Percentiles rank a stretch among this genome's conserved stretches.
Conservation (phyloP, 2,888 invertebrate genomes). For the Epiperipatus broadwayi region DNA sequence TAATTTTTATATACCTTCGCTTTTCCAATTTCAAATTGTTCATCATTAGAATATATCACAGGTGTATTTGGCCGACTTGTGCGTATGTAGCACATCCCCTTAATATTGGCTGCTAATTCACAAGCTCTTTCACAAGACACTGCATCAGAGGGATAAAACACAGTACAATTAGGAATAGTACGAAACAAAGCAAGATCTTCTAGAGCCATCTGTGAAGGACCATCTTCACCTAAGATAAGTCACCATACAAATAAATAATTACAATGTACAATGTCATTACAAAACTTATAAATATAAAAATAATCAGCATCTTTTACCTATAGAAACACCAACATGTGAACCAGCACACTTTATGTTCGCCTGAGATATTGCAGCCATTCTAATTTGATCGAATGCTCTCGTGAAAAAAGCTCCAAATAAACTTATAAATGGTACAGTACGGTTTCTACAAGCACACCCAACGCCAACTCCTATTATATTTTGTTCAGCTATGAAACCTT, state of each 20-base stretch:
- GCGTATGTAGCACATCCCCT: slow-evolving; percentile 84
- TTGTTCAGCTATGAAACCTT: slow-evolving; percentile 98
- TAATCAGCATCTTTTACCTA: slow-evolving; percentile 43
- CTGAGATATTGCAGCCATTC: slow-evolving; percentile 98
- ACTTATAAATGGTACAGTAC: slow-evolving; percentile 80
- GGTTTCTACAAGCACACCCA: slow-evolving; percentile 75
- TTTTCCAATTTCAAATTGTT: slow-evolving; percentile 49
- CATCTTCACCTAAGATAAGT: slow-evolving; percentile 51
- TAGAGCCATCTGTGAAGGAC: slow-evolving; percentile 98
- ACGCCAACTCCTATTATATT: slow-evolving; percentile 63
- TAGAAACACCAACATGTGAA: slow-evolving; percentile 93
- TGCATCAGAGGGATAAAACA: slow-evolving; percentile 63
- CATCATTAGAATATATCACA: slow-evolving; percentile 65
- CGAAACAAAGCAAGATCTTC: slow-evolving; percentile 94
- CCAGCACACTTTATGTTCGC: slow-evolving; percentile 90
- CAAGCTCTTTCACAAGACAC: slow-evolving; percentile 83
- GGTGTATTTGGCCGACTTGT: slow-evolving; percentile 78
- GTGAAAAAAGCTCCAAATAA: slow-evolving; percentile 97
- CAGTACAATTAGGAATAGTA: slow-evolving; percentile 49
- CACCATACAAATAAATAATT: background rate
- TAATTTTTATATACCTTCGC: slow-evolving; percentile 30
- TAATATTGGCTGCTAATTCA: slow-evolving; percentile 83
- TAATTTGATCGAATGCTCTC: slow-evolving; percentile 79
- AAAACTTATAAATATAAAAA: too few relatives aligned
- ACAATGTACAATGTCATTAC: background rate